Evolutionary conservation across 2,888 invertebrate species (phyloP).

Genomic region (Lepidocyrtinus sp.): DNA sequence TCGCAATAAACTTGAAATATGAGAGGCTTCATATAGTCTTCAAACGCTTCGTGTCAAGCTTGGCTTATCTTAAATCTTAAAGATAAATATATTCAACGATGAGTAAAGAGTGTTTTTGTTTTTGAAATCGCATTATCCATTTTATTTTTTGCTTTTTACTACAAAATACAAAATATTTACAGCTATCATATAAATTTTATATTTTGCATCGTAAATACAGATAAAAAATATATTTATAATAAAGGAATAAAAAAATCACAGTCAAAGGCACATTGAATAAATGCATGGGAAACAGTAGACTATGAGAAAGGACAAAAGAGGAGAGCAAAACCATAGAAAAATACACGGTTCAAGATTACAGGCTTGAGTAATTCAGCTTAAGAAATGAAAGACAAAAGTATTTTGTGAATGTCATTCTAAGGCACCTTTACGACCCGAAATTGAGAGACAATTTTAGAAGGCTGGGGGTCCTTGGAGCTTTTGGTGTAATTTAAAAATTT

Average conservation of each 20-base stretch:
- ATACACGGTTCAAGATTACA: no score
- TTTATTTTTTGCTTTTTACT: conserved; percentile 26
- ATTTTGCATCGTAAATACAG: background rate
- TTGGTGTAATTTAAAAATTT: background rate
- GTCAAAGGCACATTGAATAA: background rate
- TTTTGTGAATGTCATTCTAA: background rate
- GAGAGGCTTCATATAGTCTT: background rate
- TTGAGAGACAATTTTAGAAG: background rate
- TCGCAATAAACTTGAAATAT: conserved; percentile 24
- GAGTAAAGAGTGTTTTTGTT: background rate
- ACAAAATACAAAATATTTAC: background rate
- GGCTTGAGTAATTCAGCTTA: background rate
- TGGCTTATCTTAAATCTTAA: no score
- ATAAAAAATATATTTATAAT: background rate
- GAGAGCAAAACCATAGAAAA: background rate
- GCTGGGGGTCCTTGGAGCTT: background rate
- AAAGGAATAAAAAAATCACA: background rate
- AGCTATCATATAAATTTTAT: no score
- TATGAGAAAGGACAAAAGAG: background rate
- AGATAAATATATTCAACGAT: no score
- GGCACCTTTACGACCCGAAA: conserved; percentile 2
- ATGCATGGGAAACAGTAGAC: background rate
- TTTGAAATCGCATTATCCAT: background rate
- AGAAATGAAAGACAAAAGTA: background rate
- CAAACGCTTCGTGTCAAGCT: background rate